phyloP scores from a whole-genome alignment of 2,113 vertebrate species.

The Chionis minor region DNA sequence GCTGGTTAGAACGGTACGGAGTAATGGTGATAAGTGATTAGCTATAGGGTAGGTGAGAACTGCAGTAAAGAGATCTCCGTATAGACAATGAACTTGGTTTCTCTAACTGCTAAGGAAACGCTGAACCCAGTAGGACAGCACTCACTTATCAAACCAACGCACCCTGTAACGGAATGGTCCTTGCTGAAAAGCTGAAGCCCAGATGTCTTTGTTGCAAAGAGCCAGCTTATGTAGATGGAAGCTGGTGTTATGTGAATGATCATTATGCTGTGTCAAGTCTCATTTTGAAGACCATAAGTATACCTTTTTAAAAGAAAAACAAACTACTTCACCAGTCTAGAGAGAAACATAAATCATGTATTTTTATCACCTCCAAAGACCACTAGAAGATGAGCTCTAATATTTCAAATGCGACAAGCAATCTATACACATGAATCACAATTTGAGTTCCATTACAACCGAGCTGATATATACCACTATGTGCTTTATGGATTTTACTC shows the following conservation, averaged over 20 bases:
- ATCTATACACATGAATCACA: slow-evolving; percentile 72
- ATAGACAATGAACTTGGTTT: background rate
- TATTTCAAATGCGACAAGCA: slow-evolving; percentile 76
- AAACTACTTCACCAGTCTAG: slow-evolving; percentile 51
- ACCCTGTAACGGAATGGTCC: background rate
- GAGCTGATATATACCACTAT: slow-evolving; percentile 26
- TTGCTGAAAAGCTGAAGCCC: background rate
- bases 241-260: slow-evolving; percentile 33
- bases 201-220: background rate
- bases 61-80: background rate
- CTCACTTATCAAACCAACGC: background rate
- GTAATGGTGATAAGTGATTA: background rate
- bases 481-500: slow-evolving; percentile 46
- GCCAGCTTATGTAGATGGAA: background rate
- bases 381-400: slow-evolving; percentile 71
- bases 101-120: background rate
- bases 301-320: slow-evolving; percentile 71
- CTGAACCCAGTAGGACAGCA: background rate
- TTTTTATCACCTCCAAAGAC: slow-evolving; percentile 73
- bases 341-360: slow-evolving; percentile 71
- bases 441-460: slow-evolving; percentile 56
- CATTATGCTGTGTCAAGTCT: slow-evolving; percentile 69
- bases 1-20: background rate
- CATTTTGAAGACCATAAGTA: slow-evolving; percentile 72
- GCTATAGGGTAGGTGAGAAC: background rate